These are phyloP conservation scores for Lophotriccus pileatus DNA, from an alignment of 2,797 vertebrate genomes.

Conservation along the genomic window DNA sequence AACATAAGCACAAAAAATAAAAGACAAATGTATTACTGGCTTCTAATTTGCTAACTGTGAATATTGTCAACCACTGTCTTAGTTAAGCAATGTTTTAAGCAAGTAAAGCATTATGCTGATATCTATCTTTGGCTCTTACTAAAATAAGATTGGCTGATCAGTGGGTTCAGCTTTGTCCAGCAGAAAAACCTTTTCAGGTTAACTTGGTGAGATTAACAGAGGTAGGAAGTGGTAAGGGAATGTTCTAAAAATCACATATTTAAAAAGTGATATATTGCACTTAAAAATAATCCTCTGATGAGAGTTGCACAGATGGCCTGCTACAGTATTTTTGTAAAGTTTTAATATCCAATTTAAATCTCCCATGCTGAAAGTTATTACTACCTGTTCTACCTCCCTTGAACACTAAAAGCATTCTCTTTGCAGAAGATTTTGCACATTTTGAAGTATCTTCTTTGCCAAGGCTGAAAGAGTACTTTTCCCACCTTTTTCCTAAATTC, in stretches of 20 bases:
- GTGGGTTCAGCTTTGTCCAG: background rate
- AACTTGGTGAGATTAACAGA: background rate
- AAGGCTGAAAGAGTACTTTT: background rate
- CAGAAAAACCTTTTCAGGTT: constrained; percentile 4
- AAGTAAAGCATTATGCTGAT: constrained; percentile 17
- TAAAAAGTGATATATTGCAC: constrained; percentile 2
- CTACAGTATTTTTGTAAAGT: background rate
- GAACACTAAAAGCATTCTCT: background rate
- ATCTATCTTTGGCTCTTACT: constrained; percentile 20
- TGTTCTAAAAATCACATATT: background rate
- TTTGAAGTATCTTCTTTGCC: background rate
- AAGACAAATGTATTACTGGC: background rate
- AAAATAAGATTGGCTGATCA: constrained; percentile 28
- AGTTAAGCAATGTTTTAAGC: constrained; percentile 37
- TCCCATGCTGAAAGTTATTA: background rate
- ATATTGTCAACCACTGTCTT: background rate
- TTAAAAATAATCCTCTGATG: background rate
- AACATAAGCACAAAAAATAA: background rate
- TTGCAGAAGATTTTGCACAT: background rate
- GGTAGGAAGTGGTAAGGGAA: background rate
- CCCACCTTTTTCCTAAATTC: background rate
- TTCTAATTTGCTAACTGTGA: background rate
- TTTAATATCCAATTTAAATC: background rate
- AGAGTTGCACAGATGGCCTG: background rate
- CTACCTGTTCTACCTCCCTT: background rate